Base-by-base conservation (phyloP, 2,888 invertebrate genomes). In the Cordilura impudica region DNA sequence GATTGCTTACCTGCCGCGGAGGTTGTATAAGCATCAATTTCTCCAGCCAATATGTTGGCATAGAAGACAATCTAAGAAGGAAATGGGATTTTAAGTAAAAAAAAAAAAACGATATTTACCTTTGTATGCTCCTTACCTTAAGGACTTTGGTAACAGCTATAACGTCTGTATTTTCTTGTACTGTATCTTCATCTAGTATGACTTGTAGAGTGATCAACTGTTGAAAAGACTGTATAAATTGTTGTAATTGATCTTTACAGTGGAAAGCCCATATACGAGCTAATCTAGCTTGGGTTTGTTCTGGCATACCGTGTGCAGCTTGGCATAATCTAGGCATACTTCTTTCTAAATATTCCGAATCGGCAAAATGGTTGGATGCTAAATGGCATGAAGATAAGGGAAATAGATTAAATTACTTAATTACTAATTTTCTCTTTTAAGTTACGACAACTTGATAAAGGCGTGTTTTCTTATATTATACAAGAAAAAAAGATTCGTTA, bases 201-300 rank as follows among this genome's bases (percentile, higher is more conserved):
- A 97, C 95, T 87, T 95, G 93, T 18, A 97, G 91, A 0, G 97
- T 97, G 81, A 98, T 95, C 51, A 97, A 91, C 87, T 97, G 97
- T 85, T 98, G 98, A 16, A 97, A 91, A 21, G 94, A 93, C 86
- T 95, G 94, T 74, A 96, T 88, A 60, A 96, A 92, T 82, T 92
- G 92, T 21, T 93, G 92, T 53, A 96, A 90, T 66, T 92, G 92
- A 31, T 91, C 91, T 82, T 92, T 92, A 84, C 93, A 93, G 83
- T 94, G 93, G 45, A 91, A 91, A 0, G 96, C 93, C 97, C 97
- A 97, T 12, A 95, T 92, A 1, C 93, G 91, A 0, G 96, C 96
- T 65, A 98, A 88, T 85, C 93, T 93, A 1, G 95, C 96, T 91
- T 97, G 96, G 16, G 93, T 94, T 85, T 89, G 82, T 54, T 95